Base-by-base conservation (phyloP, 2,888 invertebrate genomes). In the Drosophila neutralis region DNA sequence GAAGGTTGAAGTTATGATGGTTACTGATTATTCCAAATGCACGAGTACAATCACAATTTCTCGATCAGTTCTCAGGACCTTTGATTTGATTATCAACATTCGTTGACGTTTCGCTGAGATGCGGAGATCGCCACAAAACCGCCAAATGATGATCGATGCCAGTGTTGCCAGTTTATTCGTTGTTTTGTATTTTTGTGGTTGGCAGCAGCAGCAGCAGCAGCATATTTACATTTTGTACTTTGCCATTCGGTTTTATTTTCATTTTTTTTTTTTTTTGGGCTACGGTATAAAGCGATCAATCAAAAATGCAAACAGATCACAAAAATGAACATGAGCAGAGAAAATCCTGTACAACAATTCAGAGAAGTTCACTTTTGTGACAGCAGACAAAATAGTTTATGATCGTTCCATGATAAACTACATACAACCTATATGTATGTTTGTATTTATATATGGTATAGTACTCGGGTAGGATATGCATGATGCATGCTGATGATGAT, bases 221-320 rank as follows among this genome's bases (percentile, higher is more conserved):
- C 56, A 56, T 38, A 56, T 84, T 87, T 87, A 87, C 85, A 89
- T 89, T 85, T 84, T 80, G 76, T 85, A 83, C 77, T 81, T 77
- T 73, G 45, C 45, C 74, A 67, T 80, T 80, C 76, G 15, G 62
- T 78, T 76, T 42, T 21, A 24, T 42, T 54, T 42, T 33, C 15
- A 31, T 36, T 36, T 36, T n/a, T 24, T 57, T 24, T 57, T 38
- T 57, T 38, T 62, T 57, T 60, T n/a, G 69, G 73, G 73, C 66
- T 62, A 59, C 68, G 76, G 82, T 91, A 92, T 91, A 74, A 92
- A 92, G 92, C 86, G 89, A 91, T 91, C 91, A 91, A 91, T 91
- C 91, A 91, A 91, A 92, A 90, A 88, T 91, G 90, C 86, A 90
- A 90, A 89, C 78, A 64, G 65, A 60, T 69, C 76, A 67, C 59